phyloP scores from a whole-genome alignment of 2,888 invertebrate species.

The Liodrosophila aerea region DNA sequence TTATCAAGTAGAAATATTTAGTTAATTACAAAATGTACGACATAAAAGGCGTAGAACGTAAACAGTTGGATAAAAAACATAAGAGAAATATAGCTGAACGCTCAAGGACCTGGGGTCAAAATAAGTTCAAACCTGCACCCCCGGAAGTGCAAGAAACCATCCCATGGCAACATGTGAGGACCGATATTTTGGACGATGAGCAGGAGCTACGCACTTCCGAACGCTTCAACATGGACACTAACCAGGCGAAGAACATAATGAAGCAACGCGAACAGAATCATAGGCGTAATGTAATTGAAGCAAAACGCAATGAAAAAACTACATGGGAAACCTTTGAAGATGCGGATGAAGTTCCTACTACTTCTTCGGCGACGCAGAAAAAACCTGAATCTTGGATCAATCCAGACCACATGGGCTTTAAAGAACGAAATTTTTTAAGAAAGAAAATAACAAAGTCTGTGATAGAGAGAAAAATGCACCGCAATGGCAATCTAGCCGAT shows the following conservation, averaged over 20 bases:
- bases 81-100: background rate
- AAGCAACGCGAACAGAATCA: constrained; percentile 71
- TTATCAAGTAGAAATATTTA: no score
- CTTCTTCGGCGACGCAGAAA: background rate
- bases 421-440: constrained; percentile 61
- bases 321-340: constrained; percentile 76
- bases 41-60: no score
- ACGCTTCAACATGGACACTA: constrained; percentile 46
- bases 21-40: background rate
- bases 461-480: no score
- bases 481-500: fast-evolving
- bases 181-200: constrained; percentile 66
- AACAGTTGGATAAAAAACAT: no score
- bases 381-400: background rate
- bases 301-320: constrained; percentile 61
- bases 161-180: constrained; percentile 77
- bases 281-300: constrained; percentile 66
- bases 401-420: constrained; percentile 33
- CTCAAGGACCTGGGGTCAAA: constrained; percentile 64
- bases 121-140: constrained; percentile 61
- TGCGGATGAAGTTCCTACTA: constrained; percentile 11
- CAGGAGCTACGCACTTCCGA: constrained; percentile 39
- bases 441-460: constrained; percentile 28
- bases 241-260: constrained; percentile 49
- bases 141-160: constrained; percentile 53